These are phyloP conservation scores for Oostethus manadensis DNA, from an alignment of 2,113 vertebrate genomes.

Conservation along the genomic window DNA sequence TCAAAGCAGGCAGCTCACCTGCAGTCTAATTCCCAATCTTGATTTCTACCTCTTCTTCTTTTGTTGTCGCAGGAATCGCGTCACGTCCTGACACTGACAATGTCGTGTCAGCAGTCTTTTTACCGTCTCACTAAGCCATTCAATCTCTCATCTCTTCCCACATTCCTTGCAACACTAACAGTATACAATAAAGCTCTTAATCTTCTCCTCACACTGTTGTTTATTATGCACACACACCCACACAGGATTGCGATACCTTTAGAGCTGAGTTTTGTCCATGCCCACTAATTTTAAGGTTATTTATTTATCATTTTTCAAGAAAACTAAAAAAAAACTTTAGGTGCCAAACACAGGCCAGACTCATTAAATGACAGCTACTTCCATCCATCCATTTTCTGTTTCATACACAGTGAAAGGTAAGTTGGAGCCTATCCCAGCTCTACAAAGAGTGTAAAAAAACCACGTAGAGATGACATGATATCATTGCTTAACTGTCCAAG, in stretches of 20 bases:
- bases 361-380: constrained; percentile 9
- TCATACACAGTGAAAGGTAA: too few relatives aligned
- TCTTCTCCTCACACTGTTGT: too few relatives aligned
- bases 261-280: constrained; percentile 12
- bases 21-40: constrained; percentile 22
- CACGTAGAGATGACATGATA: too few relatives aligned
- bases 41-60: constrained; percentile 24
- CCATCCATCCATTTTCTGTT: constrained; percentile 9
- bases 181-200: too few relatives aligned
- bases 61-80: constrained; percentile 31
- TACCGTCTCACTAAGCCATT: constrained; percentile 56
- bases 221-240: background rate
- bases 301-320: too few relatives aligned
- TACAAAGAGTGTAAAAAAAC: too few relatives aligned
- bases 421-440: too few relatives aligned
- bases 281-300: background rate
- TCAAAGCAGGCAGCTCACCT: constrained; percentile 23
- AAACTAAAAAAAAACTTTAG: too few relatives aligned
- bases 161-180: constrained; percentile 2
- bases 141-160: constrained; percentile 35
- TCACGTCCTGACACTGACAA: constrained; percentile 38
- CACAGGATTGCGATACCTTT: too few relatives aligned
- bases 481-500: too few relatives aligned
- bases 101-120: constrained; percentile 63
- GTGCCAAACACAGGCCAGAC: background rate